These are phyloP conservation scores for Mohoua ochrocephala DNA, from an alignment of 2,113 vertebrate species.

Conservation along the genomic window DNA sequence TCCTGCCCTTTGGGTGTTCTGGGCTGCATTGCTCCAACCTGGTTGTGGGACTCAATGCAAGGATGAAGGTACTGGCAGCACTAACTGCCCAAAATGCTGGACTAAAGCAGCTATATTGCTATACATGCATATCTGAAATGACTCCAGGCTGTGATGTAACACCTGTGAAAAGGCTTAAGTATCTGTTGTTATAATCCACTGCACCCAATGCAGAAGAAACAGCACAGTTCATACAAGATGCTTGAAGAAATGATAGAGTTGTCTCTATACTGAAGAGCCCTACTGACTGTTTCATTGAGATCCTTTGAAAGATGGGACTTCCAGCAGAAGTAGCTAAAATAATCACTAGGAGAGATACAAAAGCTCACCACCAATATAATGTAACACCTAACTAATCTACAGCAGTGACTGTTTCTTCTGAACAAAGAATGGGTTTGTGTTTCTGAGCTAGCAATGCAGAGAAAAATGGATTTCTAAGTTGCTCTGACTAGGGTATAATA, in stretches of 20 bases:
- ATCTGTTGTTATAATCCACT: neutral
- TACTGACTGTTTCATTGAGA: neutral
- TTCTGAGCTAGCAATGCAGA: neutral
- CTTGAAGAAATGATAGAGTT: neutral
- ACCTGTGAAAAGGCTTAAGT: neutral
- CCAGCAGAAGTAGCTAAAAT: neutral
- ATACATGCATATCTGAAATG: neutral
- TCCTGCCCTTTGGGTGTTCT: neutral
- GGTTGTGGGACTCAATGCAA: neutral
- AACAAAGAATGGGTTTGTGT: neutral
- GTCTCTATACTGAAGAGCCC: neutral
- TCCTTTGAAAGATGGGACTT: neutral
- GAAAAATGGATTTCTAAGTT: neutral
- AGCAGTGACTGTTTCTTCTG: neutral
- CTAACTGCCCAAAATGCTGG: neutral
- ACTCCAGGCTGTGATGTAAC: neutral
- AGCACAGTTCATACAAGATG: neutral
- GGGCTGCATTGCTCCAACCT: neutral
- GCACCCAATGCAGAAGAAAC: neutral
- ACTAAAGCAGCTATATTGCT: neutral
- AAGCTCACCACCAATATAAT: neutral
- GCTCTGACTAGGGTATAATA: neutral
- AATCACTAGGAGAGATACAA: neutral
- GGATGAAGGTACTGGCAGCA: neutral
- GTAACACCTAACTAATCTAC: neutral